Base-by-base conservation (phyloP, 2,888 invertebrate genomes). In the Athripsodes cinereus region DNA sequence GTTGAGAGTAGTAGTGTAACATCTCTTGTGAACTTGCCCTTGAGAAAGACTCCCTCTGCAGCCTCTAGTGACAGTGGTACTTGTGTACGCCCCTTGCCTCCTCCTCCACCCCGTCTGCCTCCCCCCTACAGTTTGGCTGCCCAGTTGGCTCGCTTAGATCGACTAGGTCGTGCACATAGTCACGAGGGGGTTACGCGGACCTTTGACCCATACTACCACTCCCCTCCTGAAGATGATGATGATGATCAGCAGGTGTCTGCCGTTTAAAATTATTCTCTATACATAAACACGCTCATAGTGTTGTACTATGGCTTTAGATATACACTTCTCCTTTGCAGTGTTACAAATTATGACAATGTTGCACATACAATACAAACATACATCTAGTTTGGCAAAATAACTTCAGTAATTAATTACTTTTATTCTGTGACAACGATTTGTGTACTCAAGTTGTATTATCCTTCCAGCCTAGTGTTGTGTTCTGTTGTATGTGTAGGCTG, bases 1-100 rank as follows among this genome's bases (percentile, higher is more conserved):
- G 91, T 92, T 31, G 96, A 96, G 76, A 95, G 95, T 74, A 95
- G 95, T 73, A 95, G 94, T 72, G 95, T 96, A 63, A 92, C 95
- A 55, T 93, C 93, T 61, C 84, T 95, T 68, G 91, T 92, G 70
- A 93, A 92, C 79, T 81, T 94, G 74, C 92, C 93, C 62, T 77
- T 92, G 66, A 81, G 93, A 66, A 94, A 95, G 78, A 92, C 91
- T 52, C 91, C 91, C 73, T 92, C 94, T 67, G 90, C 92, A 69
- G 92, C 93, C 67, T 94, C 94, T 68, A 91, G 91, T 70, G 92
- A 92, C 69, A 91, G 91, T 77, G 90, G 90, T 68, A 90, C 90
- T 58, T 87, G 87, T 70, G 49, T 52, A 35, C 53, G 47, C 18
- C 53, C 46, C 44, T 55, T 46, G 1, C 71, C 69, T 58, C 82